Percentiles rank a stretch among this genome's conserved stretches.
Conservation (phyloP, 2,113 vertebrate species). For the Coregonus clupeaformis region DNA sequence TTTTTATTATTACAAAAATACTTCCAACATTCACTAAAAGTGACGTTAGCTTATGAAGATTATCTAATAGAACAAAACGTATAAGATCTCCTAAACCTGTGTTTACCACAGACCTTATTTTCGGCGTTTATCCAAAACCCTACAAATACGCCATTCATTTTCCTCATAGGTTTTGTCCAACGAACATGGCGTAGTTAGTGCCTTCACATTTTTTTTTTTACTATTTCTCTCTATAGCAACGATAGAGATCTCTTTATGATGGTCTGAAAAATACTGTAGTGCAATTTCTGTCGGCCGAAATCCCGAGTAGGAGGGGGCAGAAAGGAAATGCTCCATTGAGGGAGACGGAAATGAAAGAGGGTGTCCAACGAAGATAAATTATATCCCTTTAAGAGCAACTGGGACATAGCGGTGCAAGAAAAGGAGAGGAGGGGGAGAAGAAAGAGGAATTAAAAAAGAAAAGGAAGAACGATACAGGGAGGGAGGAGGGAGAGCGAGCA, state of each 20-base stretch:
- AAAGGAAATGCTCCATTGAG: slow-evolving; percentile 40
- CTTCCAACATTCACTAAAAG: no score
- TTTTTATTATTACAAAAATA: no score
- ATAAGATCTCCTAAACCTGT: no score
- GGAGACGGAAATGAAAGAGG: slow-evolving; percentile 67
- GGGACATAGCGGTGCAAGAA: slow-evolving; percentile 79
- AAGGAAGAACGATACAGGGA: slow-evolving; percentile 47
- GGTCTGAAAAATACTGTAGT: not conserved
- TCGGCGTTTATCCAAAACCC: no score
- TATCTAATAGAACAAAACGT: no score
- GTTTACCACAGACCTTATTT: no score
- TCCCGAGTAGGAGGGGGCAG: slow-evolving; percentile 44
- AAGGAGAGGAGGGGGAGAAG: slow-evolving; percentile 79
- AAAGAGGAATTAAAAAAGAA: slow-evolving; percentile 67
- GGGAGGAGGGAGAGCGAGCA: slow-evolving; percentile 62
- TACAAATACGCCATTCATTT: no score
- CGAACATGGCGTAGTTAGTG: not conserved
- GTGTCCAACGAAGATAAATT: slow-evolving; percentile 60
- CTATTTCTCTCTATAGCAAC: not conserved
- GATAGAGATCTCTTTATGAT: slow-evolving; percentile 30
- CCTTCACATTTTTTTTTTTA: no score
- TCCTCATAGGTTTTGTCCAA: no score
- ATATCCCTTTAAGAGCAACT: slow-evolving; percentile 79
- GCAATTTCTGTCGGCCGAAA: slow-evolving; percentile 68
- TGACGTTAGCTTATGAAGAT: no score